A percentile compares a stretch with the other conserved stretches of the same genome.
phyloP scores from a whole-genome alignment of 2,113 vertebrate genomes.

The Pogonocichla stellata region DNA sequence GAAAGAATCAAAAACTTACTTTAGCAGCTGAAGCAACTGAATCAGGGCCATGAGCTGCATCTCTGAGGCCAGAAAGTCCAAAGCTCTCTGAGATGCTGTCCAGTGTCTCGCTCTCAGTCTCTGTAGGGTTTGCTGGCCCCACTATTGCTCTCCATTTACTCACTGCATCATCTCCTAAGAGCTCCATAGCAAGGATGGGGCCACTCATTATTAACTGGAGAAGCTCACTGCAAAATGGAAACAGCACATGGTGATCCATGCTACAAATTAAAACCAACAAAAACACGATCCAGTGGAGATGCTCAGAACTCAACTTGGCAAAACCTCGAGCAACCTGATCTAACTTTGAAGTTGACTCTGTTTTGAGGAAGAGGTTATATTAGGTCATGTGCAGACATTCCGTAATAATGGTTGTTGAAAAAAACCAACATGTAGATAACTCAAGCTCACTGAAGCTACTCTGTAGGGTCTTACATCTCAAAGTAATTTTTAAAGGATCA shows the following conservation, averaged over 20 bases:
- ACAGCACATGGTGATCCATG: not conserved
- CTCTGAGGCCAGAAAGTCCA: constrained; percentile 82
- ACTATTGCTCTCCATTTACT: constrained; percentile 84
- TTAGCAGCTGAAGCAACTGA: constrained; percentile 87
- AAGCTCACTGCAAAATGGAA: constrained; percentile 80
- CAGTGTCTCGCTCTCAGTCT: constrained; percentile 78
- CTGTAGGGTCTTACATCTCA: not conserved
- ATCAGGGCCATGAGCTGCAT: constrained; percentile 87
- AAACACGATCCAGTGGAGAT: not conserved
- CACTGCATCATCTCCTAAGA: constrained; percentile 89
- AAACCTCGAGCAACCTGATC: not conserved
- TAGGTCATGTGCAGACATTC: not conserved
- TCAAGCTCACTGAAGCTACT: not conserved
- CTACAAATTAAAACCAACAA: not conserved
- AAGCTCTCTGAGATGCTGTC: constrained; percentile 80
- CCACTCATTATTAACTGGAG: constrained; percentile 86
- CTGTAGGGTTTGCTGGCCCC: constrained; percentile 78
- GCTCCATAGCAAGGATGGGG: constrained; percentile 90
- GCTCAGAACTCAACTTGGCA: not conserved
- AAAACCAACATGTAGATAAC: not conserved
- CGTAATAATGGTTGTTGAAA: not conserved
- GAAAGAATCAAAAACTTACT: constrained; percentile 75
- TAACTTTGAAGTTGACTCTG: not conserved
- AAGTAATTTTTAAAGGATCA: not conserved
- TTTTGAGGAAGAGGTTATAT: not conserved